Evolutionary conservation across 2,888 invertebrate genomes (phyloP), one percentile per base, ranked within the genome.

Genomic region (Caprella mutica): DNA sequence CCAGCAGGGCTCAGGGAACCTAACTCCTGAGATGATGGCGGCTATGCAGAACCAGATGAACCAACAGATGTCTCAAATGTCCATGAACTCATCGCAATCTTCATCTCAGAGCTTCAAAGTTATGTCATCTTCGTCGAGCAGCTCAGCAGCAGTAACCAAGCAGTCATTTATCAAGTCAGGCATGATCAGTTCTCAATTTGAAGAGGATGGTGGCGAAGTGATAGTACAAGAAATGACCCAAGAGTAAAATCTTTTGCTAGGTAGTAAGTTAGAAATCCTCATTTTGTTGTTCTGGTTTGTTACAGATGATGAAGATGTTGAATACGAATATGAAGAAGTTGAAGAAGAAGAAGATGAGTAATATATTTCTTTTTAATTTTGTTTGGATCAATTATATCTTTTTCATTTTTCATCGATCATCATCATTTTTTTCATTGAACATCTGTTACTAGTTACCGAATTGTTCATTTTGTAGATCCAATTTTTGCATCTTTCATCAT

Each of bases 301-400:
- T 48, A 27, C 48, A 48, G 48, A 48, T 48, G 48, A 48, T 29
- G 48, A 48, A 29, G 48, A 48, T 30, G n/a, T n/a, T n/a, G 48
- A 48, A 26, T 48, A 48, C 30, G 48, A 48, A 48, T 48, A 48
- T 30, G 48, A 48, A 30, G 48, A 48, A 30, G 48, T 48, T 27
- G 48, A 48, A 48, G 48, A 48, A 48, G 48, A 48, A 19, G 48
- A 48, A 29, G 48, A 48, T 21, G 48, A 48, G 23, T 27, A 48
- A 30, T 30, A 48, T 27, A n/a, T n/a, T n/a, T n/a, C n/a, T n/a
- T n/a, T n/a, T n/a, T n/a, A n/a, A n/a, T n/a, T n/a, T n/a, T n/a
- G n/a, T n/a, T n/a, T n/a, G n/a, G n/a, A n/a, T n/a, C n/a, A n/a
- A n/a, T n/a, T n/a, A n/a, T n/a, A n/a, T n/a, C n/a, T n/a, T n/a